Evolutionary conservation across 2,797 vertebrate species (phyloP), one percentile per base, ranked within the genome.

Genomic region (Sternarchorhynchus goeldii): DNA sequence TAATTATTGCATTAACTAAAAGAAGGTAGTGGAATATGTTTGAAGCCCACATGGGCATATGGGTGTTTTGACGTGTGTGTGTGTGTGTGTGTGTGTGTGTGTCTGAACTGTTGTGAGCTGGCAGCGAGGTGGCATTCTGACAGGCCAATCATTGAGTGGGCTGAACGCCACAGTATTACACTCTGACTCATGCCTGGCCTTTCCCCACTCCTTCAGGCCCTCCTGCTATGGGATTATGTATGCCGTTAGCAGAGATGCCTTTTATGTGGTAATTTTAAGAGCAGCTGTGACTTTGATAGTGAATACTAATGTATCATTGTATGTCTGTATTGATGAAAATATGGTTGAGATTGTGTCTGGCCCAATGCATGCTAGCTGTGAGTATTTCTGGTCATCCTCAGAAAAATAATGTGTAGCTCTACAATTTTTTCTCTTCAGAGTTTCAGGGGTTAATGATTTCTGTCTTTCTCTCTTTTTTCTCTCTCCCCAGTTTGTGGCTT

Each of bases 401-500:
- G 34, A 4, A 36, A 36, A 36, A 7, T 36, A 36, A 36, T 36
- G 34, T 36, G 34, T 7, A 4, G 34, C 4, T 36, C 3, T 36
- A 36, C 3, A 4, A 36, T 36, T 36, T 7, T 36, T 36, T 20
- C 1, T 64, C 5, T 45, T 21, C 5, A 45, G 6, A 17, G 12
- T 16, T 45, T 45, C 18, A 45, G 21, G 3, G 10, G 8, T 39
- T 60, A 3, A 56, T 14, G 20, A 65, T 81, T 39, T 39, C 7
- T 50, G 2, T 81, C 80, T 86, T 86, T 63, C 83, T 75, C 36
- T 39, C 25, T 25, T 25, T 20, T 69, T 64, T 20, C 34, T 77
- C 50, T 80, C n/a, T 64, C 45, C 4, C 73, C 92, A 99, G 97
- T 99, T 99, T 86, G 95, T 99, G 79, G 97, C 97, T 84, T 98